Conservation (phyloP, 30 jellyfish, hydroid and myxozoan genomes). For the Hydra vulgaris region DNA sequence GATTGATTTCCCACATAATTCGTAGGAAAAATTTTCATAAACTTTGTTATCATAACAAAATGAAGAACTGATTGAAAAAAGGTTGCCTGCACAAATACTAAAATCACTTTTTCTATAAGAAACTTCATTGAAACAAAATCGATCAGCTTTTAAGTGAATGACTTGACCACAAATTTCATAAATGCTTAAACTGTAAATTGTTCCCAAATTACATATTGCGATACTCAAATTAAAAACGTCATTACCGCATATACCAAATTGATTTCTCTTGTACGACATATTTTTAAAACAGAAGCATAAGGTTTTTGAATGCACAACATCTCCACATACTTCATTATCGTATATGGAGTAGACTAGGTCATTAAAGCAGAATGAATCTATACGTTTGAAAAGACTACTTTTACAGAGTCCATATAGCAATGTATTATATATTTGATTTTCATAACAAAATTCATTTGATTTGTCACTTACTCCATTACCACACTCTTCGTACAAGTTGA, state of each 20-base stretch:
- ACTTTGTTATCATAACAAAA: neutral
- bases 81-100: neutral
- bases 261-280: neutral
- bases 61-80: too few species aligned
- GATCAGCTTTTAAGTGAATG: neutral
- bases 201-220: neutral
- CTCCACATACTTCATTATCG: neutral
- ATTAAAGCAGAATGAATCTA: neutral
- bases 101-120: neutral
- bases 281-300: neutral
- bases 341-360: neutral
- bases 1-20: neutral
- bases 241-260: neutral
- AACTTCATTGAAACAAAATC: neutral
- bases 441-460: neutral
- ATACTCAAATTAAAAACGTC: neutral
- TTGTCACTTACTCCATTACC: neutral
- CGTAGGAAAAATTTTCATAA: neutral
- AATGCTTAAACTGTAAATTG: neutral
- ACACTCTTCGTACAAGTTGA: neutral
- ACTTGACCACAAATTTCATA: neutral
- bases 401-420: neutral
- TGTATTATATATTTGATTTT: too few species aligned
- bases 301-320: neutral
- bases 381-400: neutral